A percentile compares a stretch with the other conserved stretches of the same genome.
phyloP scores from a whole-genome alignment of 2,113 vertebrate species.

The Siphamia tubifer region DNA sequence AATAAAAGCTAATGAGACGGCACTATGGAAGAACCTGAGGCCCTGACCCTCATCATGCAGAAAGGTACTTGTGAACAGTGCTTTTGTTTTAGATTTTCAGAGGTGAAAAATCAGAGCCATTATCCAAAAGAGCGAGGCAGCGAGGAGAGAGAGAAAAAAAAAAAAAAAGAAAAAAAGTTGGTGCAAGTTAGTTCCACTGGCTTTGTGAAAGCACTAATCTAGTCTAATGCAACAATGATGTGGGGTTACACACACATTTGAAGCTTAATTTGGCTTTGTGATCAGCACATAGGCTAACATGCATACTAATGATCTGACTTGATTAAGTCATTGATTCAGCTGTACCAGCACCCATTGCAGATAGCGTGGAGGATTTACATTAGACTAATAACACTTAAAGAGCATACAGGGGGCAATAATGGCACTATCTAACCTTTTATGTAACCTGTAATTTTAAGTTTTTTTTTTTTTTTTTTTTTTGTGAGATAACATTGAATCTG shows the following conservation, averaged over 20 bases:
- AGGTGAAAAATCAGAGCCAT: slow-evolving; percentile 13
- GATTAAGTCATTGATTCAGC: slow-evolving; percentile 10
- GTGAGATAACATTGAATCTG: background rate
- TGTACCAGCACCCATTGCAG: background rate
- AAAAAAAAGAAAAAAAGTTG: background rate
- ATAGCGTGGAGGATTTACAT: background rate
- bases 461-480: too few relatives aligned
- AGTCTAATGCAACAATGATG: background rate
- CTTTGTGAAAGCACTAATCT: background rate
- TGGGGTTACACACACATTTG: background rate
- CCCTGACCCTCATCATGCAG: slow-evolving; percentile 17
- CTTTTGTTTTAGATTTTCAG: background rate
- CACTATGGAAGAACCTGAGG: slow-evolving; percentile 5
- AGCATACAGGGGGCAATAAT: background rate
- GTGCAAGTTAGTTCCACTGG: background rate
- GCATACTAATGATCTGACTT: background rate
- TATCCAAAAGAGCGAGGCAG: background rate
- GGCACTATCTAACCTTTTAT: background rate
- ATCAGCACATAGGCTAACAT: background rate
- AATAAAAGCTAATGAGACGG: slow-evolving; percentile 46
- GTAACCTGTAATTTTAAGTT: background rate
- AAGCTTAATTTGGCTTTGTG: background rate
- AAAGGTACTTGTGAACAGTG: background rate
- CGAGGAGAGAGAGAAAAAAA: too few relatives aligned
- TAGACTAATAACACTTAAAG: background rate